Evolutionary conservation across 2,113 vertebrate species (phyloP).

Genomic region (Halcyon senegalensis): DNA sequence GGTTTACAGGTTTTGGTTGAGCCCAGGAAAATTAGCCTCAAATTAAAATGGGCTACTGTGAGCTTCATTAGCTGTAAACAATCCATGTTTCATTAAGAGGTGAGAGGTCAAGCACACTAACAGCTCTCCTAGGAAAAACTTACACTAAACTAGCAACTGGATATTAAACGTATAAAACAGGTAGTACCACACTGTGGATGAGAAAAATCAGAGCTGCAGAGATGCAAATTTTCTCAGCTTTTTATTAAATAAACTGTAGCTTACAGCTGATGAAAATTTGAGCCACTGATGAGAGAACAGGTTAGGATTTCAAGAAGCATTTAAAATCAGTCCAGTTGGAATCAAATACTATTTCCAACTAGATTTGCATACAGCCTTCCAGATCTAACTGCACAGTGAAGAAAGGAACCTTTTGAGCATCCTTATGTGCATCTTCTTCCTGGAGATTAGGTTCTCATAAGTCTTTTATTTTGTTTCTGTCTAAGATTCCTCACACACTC

Average conservation of each 20-base stretch:
- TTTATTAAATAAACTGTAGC: not conserved
- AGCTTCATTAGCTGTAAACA: constrained; percentile 61
- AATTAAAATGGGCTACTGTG: constrained; percentile 34
- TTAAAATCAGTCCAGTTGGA: not conserved
- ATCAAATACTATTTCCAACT: not conserved
- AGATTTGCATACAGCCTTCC: not conserved
- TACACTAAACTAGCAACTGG: not conserved
- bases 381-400: not conserved
- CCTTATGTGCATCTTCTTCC: not conserved
- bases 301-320: constrained; percentile 7
- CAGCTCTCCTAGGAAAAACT: not conserved
- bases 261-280: not conserved
- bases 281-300: not conserved
- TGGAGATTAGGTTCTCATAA: not conserved
- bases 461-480: not conserved
- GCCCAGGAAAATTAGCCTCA: constrained; percentile 27
- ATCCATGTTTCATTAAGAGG: constrained; percentile 58
- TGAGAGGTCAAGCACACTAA: constrained; percentile 6
- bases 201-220: not conserved
- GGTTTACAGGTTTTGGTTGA: not conserved
- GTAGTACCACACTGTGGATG: not conserved
- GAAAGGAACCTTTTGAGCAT: not conserved
- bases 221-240: not conserved
- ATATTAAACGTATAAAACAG: constrained; percentile 66
- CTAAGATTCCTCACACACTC: not conserved